These are phyloP conservation scores for Orchesellides sinensis DNA, from an alignment of 2,888 invertebrate species.

Conservation along the genomic window DNA sequence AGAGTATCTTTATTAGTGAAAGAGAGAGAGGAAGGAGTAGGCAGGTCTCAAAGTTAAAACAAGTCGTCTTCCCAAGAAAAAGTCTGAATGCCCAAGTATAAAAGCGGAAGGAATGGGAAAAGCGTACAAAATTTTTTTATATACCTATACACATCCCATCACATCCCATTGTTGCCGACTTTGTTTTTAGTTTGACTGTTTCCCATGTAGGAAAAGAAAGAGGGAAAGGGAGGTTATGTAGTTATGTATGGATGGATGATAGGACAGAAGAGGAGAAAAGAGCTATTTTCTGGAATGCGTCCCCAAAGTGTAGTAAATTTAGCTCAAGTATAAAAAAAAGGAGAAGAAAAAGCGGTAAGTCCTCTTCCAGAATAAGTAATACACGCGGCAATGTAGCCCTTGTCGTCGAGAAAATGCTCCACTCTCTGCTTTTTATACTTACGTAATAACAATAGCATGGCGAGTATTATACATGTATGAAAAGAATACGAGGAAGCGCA, in stretches of 20 bases:
- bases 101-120: conserved; percentile 2
- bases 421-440: not conserved
- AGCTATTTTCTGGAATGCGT: conserved; percentile 75
- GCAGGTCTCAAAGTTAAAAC: no score
- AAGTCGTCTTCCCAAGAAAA: no score
- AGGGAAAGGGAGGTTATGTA: not conserved
- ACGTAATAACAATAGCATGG: no score
- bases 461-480: not conserved
- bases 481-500: not conserved
- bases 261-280: conserved; percentile 70
- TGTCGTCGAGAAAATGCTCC: not conserved
- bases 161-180: not conserved
- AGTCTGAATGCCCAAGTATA: conserved; percentile 33
- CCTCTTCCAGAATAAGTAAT: conserved; percentile 11
- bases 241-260: conserved; percentile 48
- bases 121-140: not conserved
- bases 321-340: conserved; percentile 63
- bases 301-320: conserved; percentile 75
- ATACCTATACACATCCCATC: not conserved
- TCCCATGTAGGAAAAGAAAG: no score
- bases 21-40: no score
- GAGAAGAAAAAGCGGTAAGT: not conserved
- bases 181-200: not conserved
- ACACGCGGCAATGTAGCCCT: not conserved
- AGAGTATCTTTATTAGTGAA: no score